These are phyloP conservation scores for Teleopsis dalmanni DNA, from an alignment of 1,140 invertebrate genomes.

Conservation along the genomic window DNA sequence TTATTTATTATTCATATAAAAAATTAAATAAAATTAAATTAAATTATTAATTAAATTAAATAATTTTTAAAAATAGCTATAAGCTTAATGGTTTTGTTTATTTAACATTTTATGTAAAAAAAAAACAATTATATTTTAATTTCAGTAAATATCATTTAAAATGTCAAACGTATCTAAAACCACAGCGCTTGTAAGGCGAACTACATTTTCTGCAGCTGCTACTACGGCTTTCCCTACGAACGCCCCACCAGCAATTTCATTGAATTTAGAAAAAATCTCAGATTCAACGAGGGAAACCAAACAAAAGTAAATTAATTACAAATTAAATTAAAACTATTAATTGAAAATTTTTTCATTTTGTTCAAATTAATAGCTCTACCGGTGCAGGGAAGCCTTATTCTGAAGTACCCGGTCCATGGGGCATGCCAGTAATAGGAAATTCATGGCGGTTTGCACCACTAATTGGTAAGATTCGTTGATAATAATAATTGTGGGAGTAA, in stretches of 20 bases:
- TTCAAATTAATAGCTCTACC: not conserved
- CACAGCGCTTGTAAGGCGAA: slow-evolving; percentile 30
- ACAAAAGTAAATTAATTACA: not conserved
- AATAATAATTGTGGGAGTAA: no score
- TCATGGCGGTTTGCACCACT: slow-evolving; percentile 69
- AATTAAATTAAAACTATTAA: not conserved
- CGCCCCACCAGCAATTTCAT: slow-evolving; percentile 2
- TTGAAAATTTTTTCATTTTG: slow-evolving; percentile 3
- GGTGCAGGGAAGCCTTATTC: slow-evolving; percentile 49
- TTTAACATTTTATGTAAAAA: no score
- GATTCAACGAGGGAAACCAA: not conserved
- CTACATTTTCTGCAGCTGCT: slow-evolving; percentile 27
- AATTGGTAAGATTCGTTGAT: slow-evolving; percentile 50
- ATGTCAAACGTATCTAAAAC: slow-evolving; percentile 35
- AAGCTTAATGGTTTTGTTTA: no score
- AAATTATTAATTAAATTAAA: no score
- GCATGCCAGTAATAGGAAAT: slow-evolving; percentile 69
- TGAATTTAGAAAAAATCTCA: not conserved
- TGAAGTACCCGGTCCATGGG: slow-evolving; percentile 67
- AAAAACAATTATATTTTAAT: no score
- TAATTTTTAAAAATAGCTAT: no score
- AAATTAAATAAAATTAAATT: no score
- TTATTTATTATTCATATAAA: no score
- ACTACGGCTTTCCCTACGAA: slow-evolving; percentile 13
- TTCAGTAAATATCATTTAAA: no score